Percentiles rank a stretch among this genome's conserved stretches.
Conservation (phyloP, 2,797 vertebrate species). For the Anisognathus igniventris region DNA sequence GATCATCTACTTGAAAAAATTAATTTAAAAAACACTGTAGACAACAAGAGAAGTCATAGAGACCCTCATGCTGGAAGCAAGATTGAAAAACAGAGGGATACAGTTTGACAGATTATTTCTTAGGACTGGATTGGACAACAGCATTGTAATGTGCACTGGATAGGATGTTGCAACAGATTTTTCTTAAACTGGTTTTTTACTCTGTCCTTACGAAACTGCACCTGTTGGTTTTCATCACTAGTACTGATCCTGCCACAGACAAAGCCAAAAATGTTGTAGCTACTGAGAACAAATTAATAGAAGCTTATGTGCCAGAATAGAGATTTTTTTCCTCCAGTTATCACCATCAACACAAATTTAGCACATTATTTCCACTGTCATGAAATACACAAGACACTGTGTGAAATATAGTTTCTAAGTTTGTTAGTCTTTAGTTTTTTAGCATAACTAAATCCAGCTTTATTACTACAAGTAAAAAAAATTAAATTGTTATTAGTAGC, state of each 20-base stretch:
- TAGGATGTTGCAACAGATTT: background rate
- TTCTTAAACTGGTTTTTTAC: background rate
- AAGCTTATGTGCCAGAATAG: background rate
- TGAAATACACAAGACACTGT: background rate
- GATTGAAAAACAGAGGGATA: constrained; percentile 29
- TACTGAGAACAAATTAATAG: background rate
- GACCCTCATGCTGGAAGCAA: background rate
- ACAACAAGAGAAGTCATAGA: constrained; percentile 16
- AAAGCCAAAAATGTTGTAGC: background rate
- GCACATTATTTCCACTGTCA: background rate
- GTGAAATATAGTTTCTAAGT: background rate
- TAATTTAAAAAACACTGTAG: background rate
- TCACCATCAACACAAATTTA: background rate
- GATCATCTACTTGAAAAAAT: background rate
- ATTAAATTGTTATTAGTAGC: background rate
- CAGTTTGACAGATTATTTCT: constrained; percentile 31
- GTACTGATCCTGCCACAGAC: background rate
- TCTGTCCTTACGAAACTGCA: background rate
- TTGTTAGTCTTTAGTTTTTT: background rate
- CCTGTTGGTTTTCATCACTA: background rate
- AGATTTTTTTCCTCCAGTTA: background rate
- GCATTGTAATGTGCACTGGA: background rate
- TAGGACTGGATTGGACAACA: background rate
- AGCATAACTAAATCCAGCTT: background rate
- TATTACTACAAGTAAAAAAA: background rate